These are phyloP conservation scores for Megaleporinus macrocephalus DNA, from an alignment of 2,113 vertebrate species.

Conservation along the genomic window DNA sequence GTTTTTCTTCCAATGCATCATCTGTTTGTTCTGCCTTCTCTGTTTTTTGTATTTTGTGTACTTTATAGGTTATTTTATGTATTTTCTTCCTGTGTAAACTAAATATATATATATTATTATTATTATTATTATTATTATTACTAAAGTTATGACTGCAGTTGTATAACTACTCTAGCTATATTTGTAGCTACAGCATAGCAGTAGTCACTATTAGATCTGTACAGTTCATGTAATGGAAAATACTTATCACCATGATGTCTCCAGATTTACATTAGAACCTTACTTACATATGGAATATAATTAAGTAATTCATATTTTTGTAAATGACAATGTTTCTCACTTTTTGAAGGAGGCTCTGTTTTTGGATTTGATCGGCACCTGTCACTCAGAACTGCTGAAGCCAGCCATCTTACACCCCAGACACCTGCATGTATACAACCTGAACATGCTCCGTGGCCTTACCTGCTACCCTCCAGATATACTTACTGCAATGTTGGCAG, in stretches of 20 bases:
- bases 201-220: not conserved
- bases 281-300: not conserved
- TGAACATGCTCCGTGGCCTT: constrained; percentile 76
- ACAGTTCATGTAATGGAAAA: not conserved
- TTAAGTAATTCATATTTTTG: not conserved
- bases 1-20: too few relatives aligned
- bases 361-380: constrained; percentile 90
- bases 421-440: constrained; percentile 80
- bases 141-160: too few relatives aligned
- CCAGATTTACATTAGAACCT: too few relatives aligned
- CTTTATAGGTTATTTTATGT: too few relatives aligned
- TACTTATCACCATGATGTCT: not conserved
- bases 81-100: too few relatives aligned
- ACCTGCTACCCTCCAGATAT: constrained; percentile 80
- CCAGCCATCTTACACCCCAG: constrained; percentile 80
- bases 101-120: too few relatives aligned
- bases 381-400: constrained; percentile 82
- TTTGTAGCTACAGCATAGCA: not conserved
- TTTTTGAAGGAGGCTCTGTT: constrained; percentile 83
- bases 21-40: too few relatives aligned
- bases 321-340: not conserved
- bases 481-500: constrained; percentile 72
- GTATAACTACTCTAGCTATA: not conserved
- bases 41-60: too few relatives aligned
- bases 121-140: too few relatives aligned